Evolutionary conservation across 2,888 invertebrate genomes (phyloP), one percentile per base, ranked within the genome.

Genomic region (Autographa gamma): DNA sequence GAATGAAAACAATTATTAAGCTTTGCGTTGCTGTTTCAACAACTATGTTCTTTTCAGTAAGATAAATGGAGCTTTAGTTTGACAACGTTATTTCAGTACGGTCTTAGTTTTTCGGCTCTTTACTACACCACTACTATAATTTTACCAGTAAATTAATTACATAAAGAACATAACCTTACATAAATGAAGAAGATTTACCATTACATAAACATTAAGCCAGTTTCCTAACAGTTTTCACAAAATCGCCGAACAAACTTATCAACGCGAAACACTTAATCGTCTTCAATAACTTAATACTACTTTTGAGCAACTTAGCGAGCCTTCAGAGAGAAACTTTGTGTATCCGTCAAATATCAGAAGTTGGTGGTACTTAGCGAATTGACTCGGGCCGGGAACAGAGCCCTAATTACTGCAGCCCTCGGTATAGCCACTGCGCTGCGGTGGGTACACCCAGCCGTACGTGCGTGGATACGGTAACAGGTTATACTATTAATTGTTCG

Each of bases 211-310:
- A 52, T 63, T 71, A 62, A 74, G 34, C 60, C 64, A 69, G 66
- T 60, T 60, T 63, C 31, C 62, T n/a, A 61, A 63, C 63, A 38
- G 61, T 52, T 13, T 63, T 60, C 31, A n/a, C 60, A 31, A 70
- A 69, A 58, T 78, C 66, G 56, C 62, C 60, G 69, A 78, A 80
- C 72, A 72, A 77, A 82, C 71, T 82, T 82, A 80, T 82, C 74
- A 72, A 63, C 25, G 56, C 63, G 68, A 69, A 81, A 80, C 72
- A 78, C 76, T 80, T 82, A 72, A 75, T 82, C 82, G 80, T 78
- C 70, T 71, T 72, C 71, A 34, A 60, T 60, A 73, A 82, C 73
- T 80, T 82, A 72, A 78, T 74, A 80, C 81, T 77, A 81, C 81
- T 82, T 74, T 78, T 56, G 48, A 62, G 8, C 62, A 72, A 82